These are phyloP conservation scores for Squalus acanthias DNA, from an alignment of 2,797 vertebrate genomes.

Conservation along the genomic window DNA sequence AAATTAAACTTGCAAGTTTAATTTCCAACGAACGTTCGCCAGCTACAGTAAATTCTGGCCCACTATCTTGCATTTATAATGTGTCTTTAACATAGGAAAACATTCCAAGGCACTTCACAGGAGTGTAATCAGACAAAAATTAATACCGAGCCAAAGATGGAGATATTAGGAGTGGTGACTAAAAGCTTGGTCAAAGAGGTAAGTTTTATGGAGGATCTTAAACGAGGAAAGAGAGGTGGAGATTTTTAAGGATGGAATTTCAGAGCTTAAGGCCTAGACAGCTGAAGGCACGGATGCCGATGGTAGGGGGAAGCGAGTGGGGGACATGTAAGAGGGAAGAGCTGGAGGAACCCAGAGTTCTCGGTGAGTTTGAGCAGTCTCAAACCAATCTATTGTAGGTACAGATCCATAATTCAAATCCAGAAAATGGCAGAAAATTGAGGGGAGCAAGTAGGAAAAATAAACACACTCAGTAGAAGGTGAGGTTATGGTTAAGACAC, in stretches of 20 bases:
- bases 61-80: neutral
- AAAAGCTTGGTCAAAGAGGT: neutral
- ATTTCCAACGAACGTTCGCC: no score
- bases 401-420: neutral
- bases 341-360: neutral
- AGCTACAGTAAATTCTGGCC: no score
- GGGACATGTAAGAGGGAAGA: no score
- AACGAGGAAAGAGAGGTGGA: constrained; percentile 9
- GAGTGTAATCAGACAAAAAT: neutral
- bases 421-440: neutral
- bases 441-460: neutral
- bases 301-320: neutral
- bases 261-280: neutral
- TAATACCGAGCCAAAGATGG: neutral
- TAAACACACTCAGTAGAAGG: neutral
- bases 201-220: neutral
- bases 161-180: neutral
- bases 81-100: neutral
- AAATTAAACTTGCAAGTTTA: no score
- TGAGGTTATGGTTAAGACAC: neutral
- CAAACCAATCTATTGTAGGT: neutral
- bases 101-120: neutral
- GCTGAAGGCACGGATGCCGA: neutral
- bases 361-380: neutral
- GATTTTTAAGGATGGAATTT: neutral